phyloP scores from a whole-genome alignment of 2,888 invertebrate genomes.

The Abscondita cerata region DNA sequence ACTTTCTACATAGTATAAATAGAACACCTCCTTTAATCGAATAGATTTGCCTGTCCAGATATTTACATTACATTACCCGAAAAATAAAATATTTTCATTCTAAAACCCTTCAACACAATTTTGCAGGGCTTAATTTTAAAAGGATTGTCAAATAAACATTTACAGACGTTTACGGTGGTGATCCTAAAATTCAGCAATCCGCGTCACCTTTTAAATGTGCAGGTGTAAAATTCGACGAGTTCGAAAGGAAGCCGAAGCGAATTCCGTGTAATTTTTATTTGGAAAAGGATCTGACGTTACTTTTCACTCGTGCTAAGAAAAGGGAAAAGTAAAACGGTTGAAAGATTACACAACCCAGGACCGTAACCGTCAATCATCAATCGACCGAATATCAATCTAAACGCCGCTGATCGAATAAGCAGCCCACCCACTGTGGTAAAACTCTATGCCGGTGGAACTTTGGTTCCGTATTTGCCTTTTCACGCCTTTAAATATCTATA shows the following conservation, averaged over 20 bases:
- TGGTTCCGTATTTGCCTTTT: constrained; percentile 32
- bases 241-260: constrained; percentile 25
- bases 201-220: constrained; percentile 36
- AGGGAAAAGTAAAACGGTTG: constrained; percentile 22
- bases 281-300: constrained; percentile 16
- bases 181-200: constrained; percentile 37
- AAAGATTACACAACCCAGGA: constrained; percentile 23
- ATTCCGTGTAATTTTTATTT: constrained; percentile 28
- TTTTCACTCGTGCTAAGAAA: constrained; percentile 13
- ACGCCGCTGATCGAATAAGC: constrained; percentile 38
- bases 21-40: too few species aligned
- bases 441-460: constrained; percentile 34
- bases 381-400: constrained; percentile 41
- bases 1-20: constrained; percentile 14
- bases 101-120: background rate
- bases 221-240: constrained; percentile 32
- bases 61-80: too few species aligned
- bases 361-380: constrained; percentile 38
- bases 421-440: constrained; percentile 36
- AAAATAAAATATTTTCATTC: too few species aligned
- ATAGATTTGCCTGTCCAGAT: too few species aligned
- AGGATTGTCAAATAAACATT: constrained; percentile 38
- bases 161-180: constrained; percentile 40
- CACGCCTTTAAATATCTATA: constrained; percentile 20
- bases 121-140: background rate